These are phyloP conservation scores for Babyrousa celebensis DNA, from an alignment of 2,797 vertebrate species.

Conservation along the genomic window DNA sequence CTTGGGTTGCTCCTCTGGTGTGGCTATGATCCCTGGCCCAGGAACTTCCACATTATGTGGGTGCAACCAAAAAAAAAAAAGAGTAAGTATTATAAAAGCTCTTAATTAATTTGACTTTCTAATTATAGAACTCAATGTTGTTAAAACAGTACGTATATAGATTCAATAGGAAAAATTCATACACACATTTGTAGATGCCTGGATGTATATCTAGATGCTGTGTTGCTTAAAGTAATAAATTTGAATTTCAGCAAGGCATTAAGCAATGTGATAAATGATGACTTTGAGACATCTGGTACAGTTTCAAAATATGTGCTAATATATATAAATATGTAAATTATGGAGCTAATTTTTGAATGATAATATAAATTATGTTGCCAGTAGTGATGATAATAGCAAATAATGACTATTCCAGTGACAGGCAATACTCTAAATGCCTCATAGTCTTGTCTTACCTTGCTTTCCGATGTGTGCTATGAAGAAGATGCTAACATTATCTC, in stretches of 20 bases:
- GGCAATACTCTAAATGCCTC: not conserved
- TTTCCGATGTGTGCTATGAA: not conserved
- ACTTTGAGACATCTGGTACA: not conserved
- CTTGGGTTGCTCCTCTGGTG: no score
- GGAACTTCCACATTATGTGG: no score
- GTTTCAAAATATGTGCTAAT: not conserved
- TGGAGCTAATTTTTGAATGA: not conserved
- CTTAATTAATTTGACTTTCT: constrained; percentile 7
- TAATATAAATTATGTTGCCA: not conserved
- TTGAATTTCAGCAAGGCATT: not conserved
- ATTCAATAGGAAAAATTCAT: not conserved
- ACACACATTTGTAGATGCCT: not conserved
- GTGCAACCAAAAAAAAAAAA: no score
- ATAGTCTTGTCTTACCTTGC: not conserved
- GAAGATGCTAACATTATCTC: not conserved
- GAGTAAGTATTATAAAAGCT: no score
- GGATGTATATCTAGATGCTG: not conserved
- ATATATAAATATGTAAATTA: not conserved
- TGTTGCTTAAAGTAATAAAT: not conserved
- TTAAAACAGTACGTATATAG: not conserved
- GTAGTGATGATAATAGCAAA: not conserved
- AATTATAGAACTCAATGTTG: constrained; percentile 17
- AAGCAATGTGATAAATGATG: not conserved
- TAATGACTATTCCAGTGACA: not conserved
- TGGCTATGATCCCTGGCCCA: no score